phyloP scores from a whole-genome alignment of 2,113 vertebrate genomes.

The Clarias gariepinus region DNA sequence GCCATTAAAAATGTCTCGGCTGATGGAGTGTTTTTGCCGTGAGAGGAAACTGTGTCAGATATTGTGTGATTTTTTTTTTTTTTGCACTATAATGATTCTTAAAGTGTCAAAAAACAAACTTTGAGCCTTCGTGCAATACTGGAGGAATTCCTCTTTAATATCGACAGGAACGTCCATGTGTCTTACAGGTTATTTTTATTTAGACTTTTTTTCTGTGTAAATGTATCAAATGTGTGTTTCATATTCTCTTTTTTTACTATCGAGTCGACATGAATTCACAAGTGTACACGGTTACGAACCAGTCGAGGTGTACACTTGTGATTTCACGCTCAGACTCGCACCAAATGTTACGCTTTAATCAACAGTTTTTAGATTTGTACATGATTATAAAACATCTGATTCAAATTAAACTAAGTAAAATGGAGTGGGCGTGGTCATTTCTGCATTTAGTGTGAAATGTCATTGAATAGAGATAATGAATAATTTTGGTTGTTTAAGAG shows the following conservation, averaged over 20 bases:
- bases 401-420: neutral
- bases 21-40: neutral
- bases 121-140: conserved; percentile 76
- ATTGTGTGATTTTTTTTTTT: conserved; percentile 4
- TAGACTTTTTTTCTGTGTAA: neutral
- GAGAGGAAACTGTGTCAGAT: neutral
- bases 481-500: no score
- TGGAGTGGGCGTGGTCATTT: conserved; percentile 3
- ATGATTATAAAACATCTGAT: neutral
- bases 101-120: conserved; percentile 40
- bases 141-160: conserved; percentile 62
- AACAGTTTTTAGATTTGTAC: neutral
- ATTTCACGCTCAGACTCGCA: neutral
- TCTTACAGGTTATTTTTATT: neutral
- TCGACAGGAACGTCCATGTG: conserved; percentile 58
- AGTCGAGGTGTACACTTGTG: neutral
- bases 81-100: conserved; percentile 1
- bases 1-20: neutral
- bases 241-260: conserved; percentile 44
- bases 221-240: conserved; percentile 37
- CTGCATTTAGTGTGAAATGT: neutral
- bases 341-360: conserved; percentile 10
- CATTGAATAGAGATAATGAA: neutral
- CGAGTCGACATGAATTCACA: neutral
- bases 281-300: neutral